These are phyloP conservation scores for Calcarius lapponicus DNA, from an alignment of 2,797 vertebrate species.

Conservation along the genomic window DNA sequence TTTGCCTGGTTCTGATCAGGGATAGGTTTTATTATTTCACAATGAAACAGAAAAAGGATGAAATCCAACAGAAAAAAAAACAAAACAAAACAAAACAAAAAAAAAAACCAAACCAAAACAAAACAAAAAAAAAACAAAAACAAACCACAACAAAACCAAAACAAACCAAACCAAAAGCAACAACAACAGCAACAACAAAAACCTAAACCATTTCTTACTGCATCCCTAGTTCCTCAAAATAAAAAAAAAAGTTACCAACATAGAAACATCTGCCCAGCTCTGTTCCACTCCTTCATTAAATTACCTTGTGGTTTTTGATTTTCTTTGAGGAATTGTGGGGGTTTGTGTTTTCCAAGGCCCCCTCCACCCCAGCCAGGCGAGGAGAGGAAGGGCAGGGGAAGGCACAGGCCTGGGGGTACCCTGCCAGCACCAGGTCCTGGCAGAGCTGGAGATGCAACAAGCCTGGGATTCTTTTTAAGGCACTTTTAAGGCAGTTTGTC, in stretches of 20 bases:
- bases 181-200: background rate
- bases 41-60: background rate
- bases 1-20: background rate
- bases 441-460: accelerated
- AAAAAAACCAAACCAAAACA: background rate
- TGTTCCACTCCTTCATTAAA: background rate
- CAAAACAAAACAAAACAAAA: background rate
- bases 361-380: no score
- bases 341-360: background rate
- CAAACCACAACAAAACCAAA: no score
- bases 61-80: background rate
- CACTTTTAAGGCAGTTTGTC: background rate
- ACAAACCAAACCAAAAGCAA: no score
- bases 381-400: background rate
- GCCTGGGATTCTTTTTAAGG: background rate
- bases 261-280: background rate
- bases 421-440: background rate
- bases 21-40: background rate
- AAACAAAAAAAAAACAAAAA: no score
- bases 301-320: accelerated
- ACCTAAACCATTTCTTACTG: background rate
- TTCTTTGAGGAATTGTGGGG: background rate
- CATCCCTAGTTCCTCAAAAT: background rate
- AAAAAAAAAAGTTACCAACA: background rate
- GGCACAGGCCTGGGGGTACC: accelerated